Percentiles rank a stretch among this genome's conserved stretches.
phyloP scores from a whole-genome alignment of 1,140 invertebrate species.

The Calliopsis andreniformis region DNA sequence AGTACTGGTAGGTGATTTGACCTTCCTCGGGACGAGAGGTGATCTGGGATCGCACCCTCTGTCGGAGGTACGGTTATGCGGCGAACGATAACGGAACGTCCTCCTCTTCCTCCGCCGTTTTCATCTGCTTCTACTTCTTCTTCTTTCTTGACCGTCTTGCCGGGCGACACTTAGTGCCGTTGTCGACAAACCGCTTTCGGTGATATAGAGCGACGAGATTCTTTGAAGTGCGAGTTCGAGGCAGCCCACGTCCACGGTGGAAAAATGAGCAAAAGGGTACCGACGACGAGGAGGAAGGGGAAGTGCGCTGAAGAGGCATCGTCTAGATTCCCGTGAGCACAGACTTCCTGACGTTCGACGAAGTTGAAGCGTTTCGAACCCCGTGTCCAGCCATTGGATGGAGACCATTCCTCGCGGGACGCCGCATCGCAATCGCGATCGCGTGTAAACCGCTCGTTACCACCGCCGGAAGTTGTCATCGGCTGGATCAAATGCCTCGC shows the following conservation, averaged over 20 bases:
- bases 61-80: conserved; percentile 75
- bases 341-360: neutral
- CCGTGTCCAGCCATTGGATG: conserved; percentile 13
- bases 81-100: conserved; percentile 74
- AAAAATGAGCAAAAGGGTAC: neutral
- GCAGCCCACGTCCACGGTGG: too few relatives aligned
- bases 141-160: conserved; percentile 45
- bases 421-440: conserved; percentile 52
- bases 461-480: conserved; percentile 62
- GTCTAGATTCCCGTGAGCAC: neutral
- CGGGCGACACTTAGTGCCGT: conserved; percentile 19
- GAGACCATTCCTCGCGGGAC: conserved; percentile 25
- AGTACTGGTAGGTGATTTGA: conserved; percentile 70
- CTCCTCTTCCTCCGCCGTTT: conserved; percentile 60
- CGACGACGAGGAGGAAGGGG: neutral
- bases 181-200: conserved; percentile 55
- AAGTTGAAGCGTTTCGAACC: neutral
- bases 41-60: conserved; percentile 76
- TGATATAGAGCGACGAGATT: conserved; percentile 50
- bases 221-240: too few relatives aligned
- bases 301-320: neutral
- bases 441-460: conserved; percentile 60
- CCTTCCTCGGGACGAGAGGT: conserved; percentile 70
- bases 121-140: conserved; percentile 50
- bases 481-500: conserved; percentile 55